Evolutionary conservation across 2,797 vertebrate species (phyloP), one percentile per base, ranked within the genome.

Genomic region (Bradypodion pumilum): DNA sequence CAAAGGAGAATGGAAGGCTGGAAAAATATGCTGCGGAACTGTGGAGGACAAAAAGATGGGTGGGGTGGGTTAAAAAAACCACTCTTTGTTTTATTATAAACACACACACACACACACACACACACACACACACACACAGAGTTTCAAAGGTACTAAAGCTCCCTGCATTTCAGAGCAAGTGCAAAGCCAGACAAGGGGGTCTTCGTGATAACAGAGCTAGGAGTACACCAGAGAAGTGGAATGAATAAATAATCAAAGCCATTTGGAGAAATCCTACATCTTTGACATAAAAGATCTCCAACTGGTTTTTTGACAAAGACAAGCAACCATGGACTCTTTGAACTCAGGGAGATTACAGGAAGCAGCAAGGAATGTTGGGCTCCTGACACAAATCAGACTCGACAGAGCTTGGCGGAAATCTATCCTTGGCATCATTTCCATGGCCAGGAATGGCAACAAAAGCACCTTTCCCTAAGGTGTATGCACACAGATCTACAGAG

Each of bases 161-260:
- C 94, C 85, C 93, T 95, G 97, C 94, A 95, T 96, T 96, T 97
- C 96, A 96, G 95, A 97, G 96, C 94, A 86, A 94, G 93, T 95
- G 95, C 95, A 91, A 95, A 88, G 91, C 93, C 94, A 95, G 94
- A 94, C 93, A 94, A 94, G 95, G 93, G 82, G 92, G 94, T 94
- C 94, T 92, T 92, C 92, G 90, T 92, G 95, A 96, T 96, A 96
- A 96, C 95, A 94, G 92, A 84, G 92, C 95, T 94, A n/a, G 97
- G 97, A 97, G 97, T 96, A 97, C 93, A 94, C 95, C 94, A 96
- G 96, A 95, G 95, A 94, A 97, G 96, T 92, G 95, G 96, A 95
- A 97, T 98, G 95, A 98, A 98, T 98, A 97, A 98, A 96, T 97
- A 97, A 98, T 98, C 97, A 98, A 98, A 98, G 97, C 96, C 94